These are phyloP conservation scores for Drosophila birchii DNA, from an alignment of 2,888 invertebrate genomes.

Conservation along the genomic window DNA sequence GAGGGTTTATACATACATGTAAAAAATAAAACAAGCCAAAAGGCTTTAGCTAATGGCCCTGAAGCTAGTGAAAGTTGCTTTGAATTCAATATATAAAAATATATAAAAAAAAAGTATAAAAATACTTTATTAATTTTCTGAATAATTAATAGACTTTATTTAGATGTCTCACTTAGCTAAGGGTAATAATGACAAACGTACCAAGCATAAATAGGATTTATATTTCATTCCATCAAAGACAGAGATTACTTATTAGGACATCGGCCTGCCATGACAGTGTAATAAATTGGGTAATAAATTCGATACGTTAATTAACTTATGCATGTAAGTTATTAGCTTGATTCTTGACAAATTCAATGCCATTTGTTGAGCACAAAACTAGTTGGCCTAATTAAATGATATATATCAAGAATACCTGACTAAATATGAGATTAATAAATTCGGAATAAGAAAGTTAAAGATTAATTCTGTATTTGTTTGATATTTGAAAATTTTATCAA, in stretches of 20 bases:
- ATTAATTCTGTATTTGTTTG: background rate
- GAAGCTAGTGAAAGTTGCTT: background rate
- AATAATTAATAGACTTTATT: background rate
- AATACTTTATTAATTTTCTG: background rate
- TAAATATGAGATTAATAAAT: background rate
- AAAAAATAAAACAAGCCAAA: background rate
- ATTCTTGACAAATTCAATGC: conserved; percentile 3
- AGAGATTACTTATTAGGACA: conserved; percentile 13
- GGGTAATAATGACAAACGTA: background rate
- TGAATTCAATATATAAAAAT: background rate
- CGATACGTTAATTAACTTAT: conserved; percentile 20
- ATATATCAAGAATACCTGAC: background rate
- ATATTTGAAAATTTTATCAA: no score
- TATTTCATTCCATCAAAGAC: conserved; percentile 6
- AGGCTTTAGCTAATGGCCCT: background rate
- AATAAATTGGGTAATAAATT: conserved; percentile 26
- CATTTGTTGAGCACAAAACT: conserved; percentile 2
- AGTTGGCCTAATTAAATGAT: conserved; percentile 1
- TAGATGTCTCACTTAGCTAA: background rate
- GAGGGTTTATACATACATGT: background rate
- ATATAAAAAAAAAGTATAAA: background rate
- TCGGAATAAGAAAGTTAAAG: background rate
- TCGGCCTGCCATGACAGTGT: conserved; percentile 2
- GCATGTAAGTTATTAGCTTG: conserved; percentile 13
- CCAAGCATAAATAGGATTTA: conserved; percentile 12